Percentiles rank a stretch among this genome's conserved stretches.
Evolutionary conservation across 2,797 vertebrate genomes (phyloP).

Genomic region (Mus caroli): DNA sequence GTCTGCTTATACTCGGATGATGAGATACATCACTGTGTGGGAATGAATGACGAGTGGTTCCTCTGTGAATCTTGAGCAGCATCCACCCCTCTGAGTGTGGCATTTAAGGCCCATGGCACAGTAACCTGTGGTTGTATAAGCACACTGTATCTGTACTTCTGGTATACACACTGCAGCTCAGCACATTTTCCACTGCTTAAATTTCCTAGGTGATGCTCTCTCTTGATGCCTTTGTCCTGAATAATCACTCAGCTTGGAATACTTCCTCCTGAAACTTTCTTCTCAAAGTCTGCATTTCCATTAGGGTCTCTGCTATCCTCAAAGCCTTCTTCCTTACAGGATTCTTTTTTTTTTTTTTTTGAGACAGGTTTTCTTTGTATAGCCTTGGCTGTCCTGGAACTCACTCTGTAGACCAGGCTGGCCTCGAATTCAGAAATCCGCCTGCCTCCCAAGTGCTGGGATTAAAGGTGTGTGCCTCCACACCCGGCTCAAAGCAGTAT

Average conservation of each 20-base stretch:
- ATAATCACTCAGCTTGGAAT: neutral
- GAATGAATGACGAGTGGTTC: neutral
- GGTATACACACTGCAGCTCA: neutral
- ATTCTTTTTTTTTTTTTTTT: neutral
- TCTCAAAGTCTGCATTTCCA: neutral
- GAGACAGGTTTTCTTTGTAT: too few species aligned
- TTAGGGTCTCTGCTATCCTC: neutral
- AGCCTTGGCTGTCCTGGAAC: too few species aligned
- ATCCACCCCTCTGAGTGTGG: neutral
- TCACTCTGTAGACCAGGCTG: too few species aligned
- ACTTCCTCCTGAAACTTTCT: conserved; percentile 3
- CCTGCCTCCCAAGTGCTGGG: too few species aligned
- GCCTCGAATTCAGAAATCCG: too few species aligned
- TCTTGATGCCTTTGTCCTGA: conserved; percentile 5
- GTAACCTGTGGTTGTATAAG: neutral
- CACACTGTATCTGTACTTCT: neutral
- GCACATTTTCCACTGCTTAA: conserved; percentile 20
- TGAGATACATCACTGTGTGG: neutral
- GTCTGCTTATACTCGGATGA: neutral
- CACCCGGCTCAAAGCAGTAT: neutral
- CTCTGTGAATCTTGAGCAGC: neutral
- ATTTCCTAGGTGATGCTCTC: neutral
- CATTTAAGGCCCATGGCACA: neutral
- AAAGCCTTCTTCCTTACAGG: neutral
- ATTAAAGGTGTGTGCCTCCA: too few species aligned